Percentiles rank a stretch among this genome's conserved stretches.
Conservation (phyloP, 2,113 vertebrate genomes). For the Gasterosteus nipponicus region DNA sequence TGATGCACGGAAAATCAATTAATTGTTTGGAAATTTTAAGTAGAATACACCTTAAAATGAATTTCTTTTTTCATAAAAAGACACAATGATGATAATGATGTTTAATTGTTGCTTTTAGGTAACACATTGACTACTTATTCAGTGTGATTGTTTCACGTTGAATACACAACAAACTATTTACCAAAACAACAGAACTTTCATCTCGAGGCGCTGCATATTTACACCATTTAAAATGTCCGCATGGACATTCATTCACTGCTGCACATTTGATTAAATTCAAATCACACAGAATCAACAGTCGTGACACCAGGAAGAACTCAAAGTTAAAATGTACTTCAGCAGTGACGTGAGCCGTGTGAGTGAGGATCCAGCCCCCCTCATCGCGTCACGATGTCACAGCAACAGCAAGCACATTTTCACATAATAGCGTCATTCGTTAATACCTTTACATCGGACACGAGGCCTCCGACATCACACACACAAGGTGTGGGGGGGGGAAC, state of each 20-base stretch:
- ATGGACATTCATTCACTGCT: not conserved
- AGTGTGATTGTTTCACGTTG: not conserved
- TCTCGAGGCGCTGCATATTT: slow-evolving; percentile 12
- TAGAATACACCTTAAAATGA: not conserved
- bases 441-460: slow-evolving; percentile 7
- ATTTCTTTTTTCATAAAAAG: not conserved
- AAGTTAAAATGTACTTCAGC: slow-evolving; percentile 24
- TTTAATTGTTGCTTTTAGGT: not conserved
- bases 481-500: not conserved
- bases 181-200: slow-evolving; percentile 12
- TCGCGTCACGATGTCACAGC: not conserved
- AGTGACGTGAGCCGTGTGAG: not conserved
- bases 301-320: slow-evolving; percentile 1
- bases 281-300: slow-evolving; percentile 23
- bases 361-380: slow-evolving; percentile 65
- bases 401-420: slow-evolving; percentile 23
- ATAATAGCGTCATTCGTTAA: slow-evolving; percentile 23
- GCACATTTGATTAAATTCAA: slow-evolving; percentile 3
- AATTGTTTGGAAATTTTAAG: not conserved
- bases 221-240: slow-evolving; percentile 59
- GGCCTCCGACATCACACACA: not conserved
- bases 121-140: not conserved
- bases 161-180: slow-evolving; percentile 4
- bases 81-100: not conserved
- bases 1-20: too few species aligned